These are phyloP conservation scores for Acanthochromis polyacanthus DNA, from an alignment of 2,113 vertebrate species.

Conservation along the genomic window DNA sequence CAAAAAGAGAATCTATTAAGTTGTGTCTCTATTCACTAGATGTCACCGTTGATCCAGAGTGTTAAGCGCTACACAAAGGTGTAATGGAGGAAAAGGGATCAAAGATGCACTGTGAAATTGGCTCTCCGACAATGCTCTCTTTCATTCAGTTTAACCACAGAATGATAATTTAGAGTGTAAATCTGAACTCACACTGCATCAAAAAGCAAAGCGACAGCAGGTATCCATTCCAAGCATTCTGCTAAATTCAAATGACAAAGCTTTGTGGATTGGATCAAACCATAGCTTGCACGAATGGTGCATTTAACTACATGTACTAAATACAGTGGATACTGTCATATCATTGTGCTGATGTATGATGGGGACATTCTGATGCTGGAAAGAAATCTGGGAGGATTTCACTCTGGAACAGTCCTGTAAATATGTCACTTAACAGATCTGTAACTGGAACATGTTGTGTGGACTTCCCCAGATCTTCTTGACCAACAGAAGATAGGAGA, in stretches of 20 bases:
- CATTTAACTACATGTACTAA: neutral
- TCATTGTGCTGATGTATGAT: neutral
- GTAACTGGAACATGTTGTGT: too few species aligned
- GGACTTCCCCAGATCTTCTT: too few species aligned
- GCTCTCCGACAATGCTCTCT: constrained; percentile 1
- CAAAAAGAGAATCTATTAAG: neutral
- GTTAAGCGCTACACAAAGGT: neutral
- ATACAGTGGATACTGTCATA: neutral
- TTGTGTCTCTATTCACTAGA: constrained; percentile 9
- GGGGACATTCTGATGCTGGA: too few species aligned
- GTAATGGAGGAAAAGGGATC: constrained; percentile 20
- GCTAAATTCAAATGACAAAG: constrained; percentile 20
- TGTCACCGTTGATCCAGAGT: constrained; percentile 45
- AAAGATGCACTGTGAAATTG: constrained; percentile 13
- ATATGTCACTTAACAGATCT: too few species aligned
- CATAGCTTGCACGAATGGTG: neutral
- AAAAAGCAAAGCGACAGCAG: constrained; percentile 24
- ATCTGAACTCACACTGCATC: constrained; percentile 30
- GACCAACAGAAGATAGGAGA: too few species aligned
- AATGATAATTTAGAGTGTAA: constrained; percentile 21
- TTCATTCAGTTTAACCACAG: constrained; percentile 9
- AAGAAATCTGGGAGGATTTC: too few species aligned
- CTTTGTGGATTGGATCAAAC: constrained; percentile 20
- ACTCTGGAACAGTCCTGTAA: too few species aligned
- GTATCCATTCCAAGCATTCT: constrained; percentile 24